Evolutionary conservation across 2,113 vertebrate species (phyloP), one percentile per base, ranked within the genome.

Genomic region (Pseudopodoces humilis): DNA sequence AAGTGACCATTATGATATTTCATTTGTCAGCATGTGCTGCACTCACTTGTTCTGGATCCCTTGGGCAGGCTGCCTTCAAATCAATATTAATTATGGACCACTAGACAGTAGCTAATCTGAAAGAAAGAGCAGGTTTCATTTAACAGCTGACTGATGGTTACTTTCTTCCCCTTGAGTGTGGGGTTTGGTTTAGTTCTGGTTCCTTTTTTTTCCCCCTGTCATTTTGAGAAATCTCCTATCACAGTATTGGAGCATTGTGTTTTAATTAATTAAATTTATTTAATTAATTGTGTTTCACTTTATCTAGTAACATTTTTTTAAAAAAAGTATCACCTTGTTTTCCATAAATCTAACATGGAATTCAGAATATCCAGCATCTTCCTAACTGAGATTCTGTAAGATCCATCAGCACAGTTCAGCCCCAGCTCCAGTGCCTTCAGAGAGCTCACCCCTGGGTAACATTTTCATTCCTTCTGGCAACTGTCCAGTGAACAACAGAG

Each of bases 81-180:
- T 94, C 94, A 76, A 84, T 94, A 96, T 97, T 96, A 92, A 96
- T 96, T 94, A 83, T 87, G 85, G 78, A 90, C 88, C 78, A 44
- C 88, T 80, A 91, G 93, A 83, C 86, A 93, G 92, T 90, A 95
- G 95, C 93, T 95, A 87, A 93, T 60, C 88, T 92, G 82, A 90
- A 94, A 78, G 94, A 65, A 95, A 78, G 93, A 89, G 46, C 70
- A 91, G 67, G 93, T 90, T 93, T 96, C 69, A 44, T 95, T 95
- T 90, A 90, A 74, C 49, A 69, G 68, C 71, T 94, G 72, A 72
- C 65, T 92, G 89, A 83, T 90, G 88, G 56, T 83, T 93, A 19
- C 70, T 65, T 52, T 78, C 59, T 86, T 88, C 53, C 46, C 46
- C 2, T 1, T 5, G 50, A 68, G 46, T 43, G 20, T 43, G 44